Evolutionary conservation across 2,888 invertebrate genomes (phyloP).

Genomic region (Diaperis boleti): DNA sequence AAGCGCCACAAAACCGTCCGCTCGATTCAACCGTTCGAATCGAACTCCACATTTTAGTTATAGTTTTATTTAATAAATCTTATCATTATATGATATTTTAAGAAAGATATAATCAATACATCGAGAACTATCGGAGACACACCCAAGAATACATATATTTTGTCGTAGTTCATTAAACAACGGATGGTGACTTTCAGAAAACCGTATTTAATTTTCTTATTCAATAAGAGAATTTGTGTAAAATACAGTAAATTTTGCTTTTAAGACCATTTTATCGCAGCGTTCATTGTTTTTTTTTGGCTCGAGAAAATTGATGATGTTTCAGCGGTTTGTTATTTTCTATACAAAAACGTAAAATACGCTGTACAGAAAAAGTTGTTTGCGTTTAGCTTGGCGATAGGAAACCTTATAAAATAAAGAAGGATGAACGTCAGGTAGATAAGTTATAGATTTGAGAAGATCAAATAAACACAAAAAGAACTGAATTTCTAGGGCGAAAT

Average conservation of each 20-base stretch:
- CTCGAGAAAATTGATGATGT: constrained; percentile 18
- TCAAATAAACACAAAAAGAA: constrained; percentile 20
- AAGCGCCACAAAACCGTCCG: too few species aligned
- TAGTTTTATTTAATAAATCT: too few species aligned
- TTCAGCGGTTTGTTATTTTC: constrained; percentile 19
- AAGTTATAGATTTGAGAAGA: constrained; percentile 39
- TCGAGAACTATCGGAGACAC: too few species aligned
- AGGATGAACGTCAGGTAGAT: constrained; percentile 41
- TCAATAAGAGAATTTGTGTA: background rate
- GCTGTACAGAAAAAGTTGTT: constrained; percentile 14
- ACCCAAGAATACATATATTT: too few species aligned
- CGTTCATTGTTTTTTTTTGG: constrained; percentile 11
- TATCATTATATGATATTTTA: too few species aligned
- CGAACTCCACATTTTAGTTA: too few species aligned
- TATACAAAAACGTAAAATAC: constrained; percentile 21
- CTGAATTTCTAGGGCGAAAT: constrained; percentile 30
- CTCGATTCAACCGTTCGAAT: too few species aligned
- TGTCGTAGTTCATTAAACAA: too few species aligned
- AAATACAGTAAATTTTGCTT: too few species aligned
- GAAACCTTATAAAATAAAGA: constrained; percentile 37
- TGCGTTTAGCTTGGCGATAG: constrained; percentile 23
- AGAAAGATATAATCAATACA: too few species aligned
- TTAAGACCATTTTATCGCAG: background rate
- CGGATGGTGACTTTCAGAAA: too few species aligned
- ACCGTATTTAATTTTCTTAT: too few species aligned